Evolutionary conservation across 2,888 invertebrate species (phyloP).

Genomic region (Choristoneura rosaceana): DNA sequence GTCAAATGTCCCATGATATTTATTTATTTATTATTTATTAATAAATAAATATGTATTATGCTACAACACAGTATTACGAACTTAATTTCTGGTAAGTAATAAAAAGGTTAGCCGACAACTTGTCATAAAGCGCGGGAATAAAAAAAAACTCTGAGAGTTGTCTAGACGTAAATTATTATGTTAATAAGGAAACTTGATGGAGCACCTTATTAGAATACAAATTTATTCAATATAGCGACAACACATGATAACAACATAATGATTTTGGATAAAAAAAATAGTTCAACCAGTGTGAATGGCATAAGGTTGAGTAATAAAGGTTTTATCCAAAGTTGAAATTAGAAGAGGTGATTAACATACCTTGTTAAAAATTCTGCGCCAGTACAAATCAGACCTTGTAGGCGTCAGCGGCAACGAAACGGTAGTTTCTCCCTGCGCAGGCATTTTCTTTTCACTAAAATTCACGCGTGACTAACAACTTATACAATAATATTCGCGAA

Average conservation of each 20-base stretch:
- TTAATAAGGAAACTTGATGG: slow-evolving; percentile 1
- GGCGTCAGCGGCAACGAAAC: slow-evolving; percentile 78
- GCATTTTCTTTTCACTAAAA: slow-evolving; percentile 67
- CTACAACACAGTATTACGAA: no score
- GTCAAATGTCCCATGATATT: no score
- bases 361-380: slow-evolving; percentile 82
- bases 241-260: background rate
- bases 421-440: slow-evolving; percentile 68
- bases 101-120: background rate
- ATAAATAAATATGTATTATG: no score
- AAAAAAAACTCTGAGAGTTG: background rate
- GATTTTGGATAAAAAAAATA: background rate
- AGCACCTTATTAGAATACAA: background rate
- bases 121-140: background rate
- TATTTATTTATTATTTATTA: no score
- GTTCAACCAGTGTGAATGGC: background rate
- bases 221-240: background rate
- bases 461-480: slow-evolving; percentile 51
- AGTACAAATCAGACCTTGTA: slow-evolving; percentile 78
- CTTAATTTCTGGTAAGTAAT: no score
- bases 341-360: slow-evolving; percentile 55
- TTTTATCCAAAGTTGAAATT: background rate
- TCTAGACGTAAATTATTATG: background rate
- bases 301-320: background rate
- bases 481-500: slow-evolving; percentile 48